Base-by-base conservation (phyloP, 2,888 invertebrate genomes). In the Leptinotarsa peninsularis region DNA sequence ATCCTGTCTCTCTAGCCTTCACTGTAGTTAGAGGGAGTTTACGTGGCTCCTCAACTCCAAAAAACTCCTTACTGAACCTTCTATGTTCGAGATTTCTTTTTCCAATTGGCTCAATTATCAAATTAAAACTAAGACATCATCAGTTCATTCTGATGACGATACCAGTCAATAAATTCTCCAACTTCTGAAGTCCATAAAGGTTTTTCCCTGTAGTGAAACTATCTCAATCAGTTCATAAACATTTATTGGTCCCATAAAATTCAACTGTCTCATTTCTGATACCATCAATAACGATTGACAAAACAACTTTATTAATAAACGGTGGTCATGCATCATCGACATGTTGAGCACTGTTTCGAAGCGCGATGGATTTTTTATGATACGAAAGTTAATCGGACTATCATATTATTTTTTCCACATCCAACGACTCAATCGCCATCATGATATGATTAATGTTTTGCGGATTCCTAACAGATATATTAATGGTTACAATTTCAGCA, bases 231-330 rank as follows among this genome's bases (percentile, higher is more conserved):
- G 13, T 21, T 14, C 18, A 15, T 58, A 58, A 23, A 58, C 10
- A 58, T 58, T 58, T 58, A 58, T 58, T 23, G 58, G 27, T 21
- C 4, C 27, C 23, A 58, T 58, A 58, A 58, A 58, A 58, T 58
- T 58, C 23, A 14, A 23, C 27, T 23, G 27, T 23, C 23, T 58
- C 58, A 58, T 58, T 13, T 58, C 23, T 58, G 58, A 58, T 58
- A 58, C 27, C 58, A 58, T 58, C 58, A 58, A 58, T 27, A 58
- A 58, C 58, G 21, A 23, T 58, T 58, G 58, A 23, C 58, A 23
- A 23, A 58, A 58, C 58, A 58, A 23, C 58, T 21, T 58, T 58
- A 58, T 58, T 58, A 58, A 58, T 58, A 23, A 54, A 58, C 27
- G 58, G 23, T 58, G 15, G 14, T 58, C 58, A 58, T 58, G 58